These are phyloP conservation scores for Aphidius colemani DNA, from an alignment of 2,888 invertebrate species.

Conservation along the genomic window DNA sequence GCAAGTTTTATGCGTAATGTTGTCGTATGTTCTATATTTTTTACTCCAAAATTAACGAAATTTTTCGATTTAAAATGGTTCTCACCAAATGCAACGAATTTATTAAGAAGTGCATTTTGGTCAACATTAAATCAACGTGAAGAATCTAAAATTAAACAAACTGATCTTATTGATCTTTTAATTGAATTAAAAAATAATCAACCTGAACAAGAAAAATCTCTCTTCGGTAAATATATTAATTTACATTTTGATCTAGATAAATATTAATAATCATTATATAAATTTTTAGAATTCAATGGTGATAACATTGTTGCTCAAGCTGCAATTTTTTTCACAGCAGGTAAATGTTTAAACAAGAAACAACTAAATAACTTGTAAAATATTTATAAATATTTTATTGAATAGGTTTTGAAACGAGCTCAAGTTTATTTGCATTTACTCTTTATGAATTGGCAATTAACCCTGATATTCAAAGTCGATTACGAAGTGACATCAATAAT, in stretches of 20 bases:
- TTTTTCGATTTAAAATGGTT: slow-evolving; percentile 56
- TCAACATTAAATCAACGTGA: slow-evolving; percentile 59
- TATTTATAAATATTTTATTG: too few relatives aligned
- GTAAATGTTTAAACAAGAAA: too few relatives aligned
- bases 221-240: slow-evolving; percentile 30
- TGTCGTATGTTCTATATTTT: slow-evolving; percentile 57
- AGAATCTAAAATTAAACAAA: slow-evolving; percentile 53
- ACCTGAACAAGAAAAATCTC: slow-evolving; percentile 25
- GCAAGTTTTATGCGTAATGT: slow-evolving; percentile 51
- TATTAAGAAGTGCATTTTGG: slow-evolving; percentile 58
- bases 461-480: slow-evolving; percentile 40
- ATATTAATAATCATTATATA: not conserved
- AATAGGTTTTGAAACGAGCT: slow-evolving; percentile 48
- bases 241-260: too few relatives aligned
- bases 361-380: too few relatives aligned
- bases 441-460: slow-evolving; percentile 47
- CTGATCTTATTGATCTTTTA: slow-evolving; percentile 62
- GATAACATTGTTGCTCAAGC: slow-evolving; percentile 49
- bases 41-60: slow-evolving; percentile 57
- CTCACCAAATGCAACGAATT: slow-evolving; percentile 48
- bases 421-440: slow-evolving; percentile 42
- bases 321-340: slow-evolving; percentile 44
- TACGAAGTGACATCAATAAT: slow-evolving; percentile 41
- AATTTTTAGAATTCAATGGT: slow-evolving; percentile 42
- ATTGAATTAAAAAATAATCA: slow-evolving; percentile 55